Evolutionary conservation across 2,797 vertebrate genomes (phyloP), one percentile per base, ranked within the genome.

Genomic region (Heterohyrax brucei): DNA sequence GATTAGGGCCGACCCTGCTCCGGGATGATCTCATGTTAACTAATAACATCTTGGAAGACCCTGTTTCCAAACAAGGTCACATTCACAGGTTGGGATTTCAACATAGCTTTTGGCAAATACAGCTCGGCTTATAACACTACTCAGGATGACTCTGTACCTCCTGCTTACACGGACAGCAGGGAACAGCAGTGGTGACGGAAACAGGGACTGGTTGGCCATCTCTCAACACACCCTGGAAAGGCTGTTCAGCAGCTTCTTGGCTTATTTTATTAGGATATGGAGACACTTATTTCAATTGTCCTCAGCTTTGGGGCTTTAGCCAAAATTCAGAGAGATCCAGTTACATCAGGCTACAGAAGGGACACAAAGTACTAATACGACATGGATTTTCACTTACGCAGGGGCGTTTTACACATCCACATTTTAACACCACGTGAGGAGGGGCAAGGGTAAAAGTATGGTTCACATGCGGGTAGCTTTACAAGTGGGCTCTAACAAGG

Each of bases 391-490:
- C 50, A 86, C 68, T 39, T 44, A 73, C 50, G 68, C 30, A 46
- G 66, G 56, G 61, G 33, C 18, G 83, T 95, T 91, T 91, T 7
- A 85, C 89, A 59, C 0, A 4, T 84, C 91, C 70, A 82, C 70
- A 33, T 81, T 87, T 96, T 94, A 93, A 91, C 48, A 84, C 79
- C 5, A 1, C n/a, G 10, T 53, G 28, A 59, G 22, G 46, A 62
- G 62, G 33, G n/a, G 5, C 22, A 6, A 13, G 28, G 28, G 70
- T 30, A 9, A 61, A 28, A 88, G 68, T 44, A 1, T 70, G 76
- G 76, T 53, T 83, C 88, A 62, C 87, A 89, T 26, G 50, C 73
- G 84, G 68, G 50, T 53, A 80, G 46, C 61, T 92, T 92, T 80
- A 73, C 92, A 89, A 24, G 19, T 39, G 93, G 77, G 30, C 62